Percentiles rank a stretch among this genome's conserved stretches.
Evolutionary conservation across 2,888 invertebrate genomes (phyloP).

Genomic region (Merodon equestris): DNA sequence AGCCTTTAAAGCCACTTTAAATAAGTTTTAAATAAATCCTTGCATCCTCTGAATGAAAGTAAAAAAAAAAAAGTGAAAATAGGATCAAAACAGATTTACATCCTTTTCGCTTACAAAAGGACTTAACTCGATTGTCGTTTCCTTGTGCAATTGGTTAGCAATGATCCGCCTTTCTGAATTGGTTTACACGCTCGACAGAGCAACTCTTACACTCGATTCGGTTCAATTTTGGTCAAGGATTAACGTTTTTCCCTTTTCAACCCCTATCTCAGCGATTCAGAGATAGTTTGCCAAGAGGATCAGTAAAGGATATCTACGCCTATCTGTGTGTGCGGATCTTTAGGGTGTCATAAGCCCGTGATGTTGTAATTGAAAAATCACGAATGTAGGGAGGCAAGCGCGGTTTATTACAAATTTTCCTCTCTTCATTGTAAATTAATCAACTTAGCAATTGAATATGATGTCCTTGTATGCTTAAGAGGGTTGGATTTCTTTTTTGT

Average conservation of each 20-base stretch:
- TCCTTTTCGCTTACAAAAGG: constrained; percentile 38
- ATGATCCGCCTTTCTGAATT: constrained; percentile 13
- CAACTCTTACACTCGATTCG: constrained; percentile 71
- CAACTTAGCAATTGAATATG: constrained; percentile 53
- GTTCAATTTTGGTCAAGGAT: constrained; percentile 71
- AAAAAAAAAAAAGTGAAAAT: constrained; percentile 29
- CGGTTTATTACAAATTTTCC: background rate
- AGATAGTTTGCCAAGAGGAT: constrained; percentile 50
- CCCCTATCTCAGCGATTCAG: constrained; percentile 40
- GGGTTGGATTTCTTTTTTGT: constrained; percentile 38
- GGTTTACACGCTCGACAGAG: constrained; percentile 44
- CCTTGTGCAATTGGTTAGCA: constrained; percentile 33
- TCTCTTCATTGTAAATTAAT: constrained; percentile 45
- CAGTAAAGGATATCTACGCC: constrained; percentile 59
- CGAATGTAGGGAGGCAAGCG: constrained; percentile 18
- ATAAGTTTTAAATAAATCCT: no score
- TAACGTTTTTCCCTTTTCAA: constrained; percentile 39
- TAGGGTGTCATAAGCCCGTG: constrained; percentile 62
- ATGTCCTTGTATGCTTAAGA: constrained; percentile 34
- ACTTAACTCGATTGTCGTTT: constrained; percentile 41
- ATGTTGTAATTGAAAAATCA: constrained; percentile 61
- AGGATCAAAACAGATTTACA: constrained; percentile 54
- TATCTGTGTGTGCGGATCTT: constrained; percentile 54
- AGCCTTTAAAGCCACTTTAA: no score
- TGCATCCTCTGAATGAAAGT: background rate